phyloP scores from a whole-genome alignment of 1,140 invertebrate genomes.

The Drosophila teissieri region DNA sequence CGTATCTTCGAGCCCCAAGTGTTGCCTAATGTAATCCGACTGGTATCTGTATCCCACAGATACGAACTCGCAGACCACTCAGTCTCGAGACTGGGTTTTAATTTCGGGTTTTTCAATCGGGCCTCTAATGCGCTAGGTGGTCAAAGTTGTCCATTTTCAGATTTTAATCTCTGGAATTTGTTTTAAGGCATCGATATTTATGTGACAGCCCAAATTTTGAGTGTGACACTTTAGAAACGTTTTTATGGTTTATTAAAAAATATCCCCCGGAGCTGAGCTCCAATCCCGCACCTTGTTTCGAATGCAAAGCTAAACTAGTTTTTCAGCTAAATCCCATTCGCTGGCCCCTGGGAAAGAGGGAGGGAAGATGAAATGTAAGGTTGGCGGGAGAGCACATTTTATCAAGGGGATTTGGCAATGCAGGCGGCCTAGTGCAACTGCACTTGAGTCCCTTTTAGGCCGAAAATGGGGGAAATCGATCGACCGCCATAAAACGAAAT shows the following conservation, averaged over 20 bases:
- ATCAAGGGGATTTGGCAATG: conserved; percentile 50
- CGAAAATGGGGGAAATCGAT: conserved; percentile 51
- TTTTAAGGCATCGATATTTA: conserved; percentile 60
- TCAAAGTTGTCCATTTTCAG: conserved; percentile 46
- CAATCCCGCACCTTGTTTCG: conserved; percentile 35
- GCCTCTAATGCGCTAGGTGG: conserved; percentile 46
- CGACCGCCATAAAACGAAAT: conserved; percentile 75
- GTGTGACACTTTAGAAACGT: conserved; percentile 75
- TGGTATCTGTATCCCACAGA: conserved; percentile 51
- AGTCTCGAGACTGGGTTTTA: conserved; percentile 25
- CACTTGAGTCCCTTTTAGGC: conserved; percentile 76
- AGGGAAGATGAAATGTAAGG: background rate
- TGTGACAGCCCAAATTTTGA: conserved; percentile 70
- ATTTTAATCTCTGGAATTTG: conserved; percentile 72
- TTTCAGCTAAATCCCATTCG: conserved; percentile 49
- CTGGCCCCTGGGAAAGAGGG: background rate
- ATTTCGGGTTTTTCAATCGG: conserved; percentile 29
- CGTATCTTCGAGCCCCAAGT: conserved; percentile 15
- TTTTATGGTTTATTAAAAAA: conserved; percentile 67
- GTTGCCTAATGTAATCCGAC: conserved; percentile 43
- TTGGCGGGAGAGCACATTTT: background rate
- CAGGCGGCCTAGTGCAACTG: conserved; percentile 54
- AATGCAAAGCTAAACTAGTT: conserved; percentile 64
- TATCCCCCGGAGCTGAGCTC: conserved; percentile 32
- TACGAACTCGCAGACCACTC: conserved; percentile 43